Base-by-base conservation (phyloP, 2,888 invertebrate species). In the Pterostichus madidus region DNA sequence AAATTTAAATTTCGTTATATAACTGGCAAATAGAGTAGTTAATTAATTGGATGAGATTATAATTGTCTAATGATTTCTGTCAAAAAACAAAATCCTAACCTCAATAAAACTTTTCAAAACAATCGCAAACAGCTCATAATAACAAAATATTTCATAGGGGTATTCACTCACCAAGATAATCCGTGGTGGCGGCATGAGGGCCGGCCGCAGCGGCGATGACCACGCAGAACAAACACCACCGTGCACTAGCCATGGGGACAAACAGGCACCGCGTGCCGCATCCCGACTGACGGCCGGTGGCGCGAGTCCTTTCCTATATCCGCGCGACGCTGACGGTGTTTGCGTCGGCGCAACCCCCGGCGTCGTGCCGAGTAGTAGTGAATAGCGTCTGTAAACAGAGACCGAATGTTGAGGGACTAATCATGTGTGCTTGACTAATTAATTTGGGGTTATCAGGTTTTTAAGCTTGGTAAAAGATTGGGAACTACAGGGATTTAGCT, bases 251-350 rank as follows among this genome's bases (percentile, higher is more conserved):
- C 83, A 83, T 83, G 13, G 13, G 52, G 76, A 32, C 35, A 39
- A 31, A 6, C 77, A 17, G 35, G 31, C 77, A 68, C 53, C 64
- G 64, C 76, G 77, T 84, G 84, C 86, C 86, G 86, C 86, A 86
- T 86, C 85, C 86, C 85, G 86, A 86, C 86, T 87, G 85, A 77
- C 83, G 78, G 17, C 39, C 53, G 82, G 49, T 84, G 84, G 79
- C 84, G 83, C 80, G 84, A 61, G 84, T 84, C 81, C 82, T 80
- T 17, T 82, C 82, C 83, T 82, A 85, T 84, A 84, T 83, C 39
- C 84, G 83, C 80, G 49, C 53, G 17, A 44, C 61, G 71, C 0
- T 39, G 79, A 79, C 39, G 64, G 83, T 76, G 56, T 32, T 49
- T 83, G 85, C 85, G 85, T 84, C 71, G 84, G 85, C 85, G 85